Evolutionary conservation across 2,113 vertebrate genomes (phyloP).

Genomic region (Otolemur garnettii): DNA sequence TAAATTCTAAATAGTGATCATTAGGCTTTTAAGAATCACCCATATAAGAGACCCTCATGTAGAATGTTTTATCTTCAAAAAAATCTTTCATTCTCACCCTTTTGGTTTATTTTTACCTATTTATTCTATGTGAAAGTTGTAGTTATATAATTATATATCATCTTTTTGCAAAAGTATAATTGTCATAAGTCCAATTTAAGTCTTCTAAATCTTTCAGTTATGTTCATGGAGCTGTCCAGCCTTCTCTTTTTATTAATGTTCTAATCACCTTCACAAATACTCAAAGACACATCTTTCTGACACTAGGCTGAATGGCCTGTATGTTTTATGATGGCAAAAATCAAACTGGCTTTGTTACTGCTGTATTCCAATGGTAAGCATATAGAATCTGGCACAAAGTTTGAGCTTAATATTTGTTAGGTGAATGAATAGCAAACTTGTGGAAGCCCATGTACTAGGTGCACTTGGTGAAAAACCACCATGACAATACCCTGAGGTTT

Average conservation of each 20-base stretch:
- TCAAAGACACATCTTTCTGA: neutral
- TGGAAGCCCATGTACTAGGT: neutral
- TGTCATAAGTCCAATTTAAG: neutral
- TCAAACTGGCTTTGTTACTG: neutral
- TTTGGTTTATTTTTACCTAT: neutral
- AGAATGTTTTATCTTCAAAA: conserved; percentile 47
- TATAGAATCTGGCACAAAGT: neutral
- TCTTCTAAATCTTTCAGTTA: neutral
- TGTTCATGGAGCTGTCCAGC: neutral
- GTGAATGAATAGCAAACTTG: neutral
- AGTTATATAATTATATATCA: neutral
- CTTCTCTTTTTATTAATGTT: conserved; percentile 6
- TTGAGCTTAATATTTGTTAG: conserved; percentile 3
- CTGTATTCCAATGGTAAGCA: neutral
- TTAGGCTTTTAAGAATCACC: neutral
- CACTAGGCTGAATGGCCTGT: neutral
- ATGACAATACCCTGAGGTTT: neutral
- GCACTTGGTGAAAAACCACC: neutral
- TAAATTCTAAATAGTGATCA: neutral
- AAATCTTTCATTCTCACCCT: conserved; percentile 17
- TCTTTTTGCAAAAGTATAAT: conserved; percentile 6
- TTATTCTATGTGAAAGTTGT: neutral
- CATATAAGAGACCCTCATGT: neutral
- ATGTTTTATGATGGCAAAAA: neutral
- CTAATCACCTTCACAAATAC: neutral